Base-by-base conservation (phyloP, 2,888 invertebrate species). In the Sphecodes monilicornis region DNA sequence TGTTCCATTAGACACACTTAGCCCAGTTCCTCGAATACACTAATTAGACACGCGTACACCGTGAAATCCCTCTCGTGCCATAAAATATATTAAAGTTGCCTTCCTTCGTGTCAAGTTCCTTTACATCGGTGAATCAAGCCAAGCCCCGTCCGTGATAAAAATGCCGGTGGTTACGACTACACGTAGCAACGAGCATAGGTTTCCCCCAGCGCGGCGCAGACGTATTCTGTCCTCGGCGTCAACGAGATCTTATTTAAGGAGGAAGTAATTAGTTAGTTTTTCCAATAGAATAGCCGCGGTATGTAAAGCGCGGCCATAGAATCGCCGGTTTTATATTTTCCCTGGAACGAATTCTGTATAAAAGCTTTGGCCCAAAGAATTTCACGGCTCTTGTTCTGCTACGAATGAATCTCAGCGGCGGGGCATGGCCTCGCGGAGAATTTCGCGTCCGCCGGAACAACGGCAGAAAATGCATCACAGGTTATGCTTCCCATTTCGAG, bases 391-490 rank as follows among this genome's bases (percentile, higher is more conserved):
- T 87, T 76, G 80, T 80, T 81, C 84, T 78, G 72, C 54, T 26
- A 76, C 80, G 88, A 86, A 82, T 76, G 89, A 88, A 88, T 83
- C 81, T 79, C 83, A 66, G 74, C 81, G 79, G 74, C 77, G 69
- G 68, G 66, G 66, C 71, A 83, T 77, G 72, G 72, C 84, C 80
- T 73, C 71, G 76, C 75, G 66, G 84, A 85, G 86, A 76, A 90
- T 84, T 85, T 89, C 84, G 85, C 86, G 78, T 85, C 75, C 88
- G 85, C 78, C 84, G 76, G 84, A 88, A 89, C 89, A 90, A 88
- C 88, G 87, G 70, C 72, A 72, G 89, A 84, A 89, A 90, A 89
- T 86, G 89, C 90, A 89, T 87, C 90, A 83, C 89, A 83, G 90
- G 83, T 89, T 90, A 89, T 84, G 89, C 87, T 80, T 86, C 82